Base-by-base conservation (phyloP, 1,140 invertebrate genomes). In the Myzus persicae region DNA sequence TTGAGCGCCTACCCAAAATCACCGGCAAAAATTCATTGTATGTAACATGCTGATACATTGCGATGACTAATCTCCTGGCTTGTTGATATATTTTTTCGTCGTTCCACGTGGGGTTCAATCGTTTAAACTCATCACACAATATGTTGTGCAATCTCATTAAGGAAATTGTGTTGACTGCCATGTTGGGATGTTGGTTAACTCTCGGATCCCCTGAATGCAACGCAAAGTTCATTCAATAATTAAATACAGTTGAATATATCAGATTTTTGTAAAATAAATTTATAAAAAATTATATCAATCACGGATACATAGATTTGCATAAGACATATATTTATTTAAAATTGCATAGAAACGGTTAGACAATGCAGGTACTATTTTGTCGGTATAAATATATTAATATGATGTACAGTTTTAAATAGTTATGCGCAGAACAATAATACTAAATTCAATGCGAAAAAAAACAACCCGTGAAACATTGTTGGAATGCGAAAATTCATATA, bases 131-230 rank as follows among this genome's bases (percentile, higher is more conserved):
- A 2, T 95, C 94, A 1, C 98, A 98, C 6, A 99, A 94, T 46
- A 97, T 96, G 95, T 99, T 99, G 95, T 99, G 98, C 94, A 99
- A 97, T 84, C 99, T 95, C 36, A 98, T 95, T 95, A 98, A 98
- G 7, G 99, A 94, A 0, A 97, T 97, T 94, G 99, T 98, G 85
- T 99, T 95, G 0, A 96, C 96, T 1, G 97, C 97, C 20, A 99
- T 95, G 0, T 97, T 98, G n/a, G 98, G 97, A 94, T 98, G 97
- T 95, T 98, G 97, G 95, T 98, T 98, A 2, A 97, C 97, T 67
- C 98, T 96, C 0, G 96, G 96, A 95, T 98, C 98, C 2, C 97
- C 97, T 96, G 59, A n/a, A n/a, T n/a, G 8, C 3, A n/a, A n/a
- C 36, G 1, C 18, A 20, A 9, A 76, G 6, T 76, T n/a, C n/a